These are phyloP conservation scores for Therioaphis trifolii DNA, from an alignment of 2,888 invertebrate species.

Conservation along the genomic window DNA sequence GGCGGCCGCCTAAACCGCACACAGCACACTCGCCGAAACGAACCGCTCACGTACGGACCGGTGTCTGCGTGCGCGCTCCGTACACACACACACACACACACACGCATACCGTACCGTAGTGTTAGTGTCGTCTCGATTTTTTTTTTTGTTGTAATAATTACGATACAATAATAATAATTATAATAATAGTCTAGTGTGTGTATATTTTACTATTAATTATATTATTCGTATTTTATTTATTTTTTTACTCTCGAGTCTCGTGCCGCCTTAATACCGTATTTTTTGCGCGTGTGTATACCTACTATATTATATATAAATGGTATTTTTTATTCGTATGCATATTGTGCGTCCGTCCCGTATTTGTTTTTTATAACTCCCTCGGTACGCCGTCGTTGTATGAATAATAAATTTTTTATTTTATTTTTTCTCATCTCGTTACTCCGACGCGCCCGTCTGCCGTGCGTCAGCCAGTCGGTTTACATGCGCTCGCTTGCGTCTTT, in stretches of 20 bases:
- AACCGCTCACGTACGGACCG: slow-evolving; percentile 61
- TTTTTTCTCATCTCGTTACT: background rate
- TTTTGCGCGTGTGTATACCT: background rate
- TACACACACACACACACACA: background rate
- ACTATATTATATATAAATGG: no score
- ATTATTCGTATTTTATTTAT: background rate
- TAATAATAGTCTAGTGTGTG: background rate
- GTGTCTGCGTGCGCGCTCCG: slow-evolving; percentile 43
- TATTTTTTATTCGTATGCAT: background rate
- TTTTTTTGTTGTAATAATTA: no score
- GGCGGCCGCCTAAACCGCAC: slow-evolving; percentile 55
- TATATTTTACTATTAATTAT: background rate
- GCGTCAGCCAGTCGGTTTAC: background rate
- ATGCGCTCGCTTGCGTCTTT: background rate
- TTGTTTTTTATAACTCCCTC: no score
- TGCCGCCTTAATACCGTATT: background rate
- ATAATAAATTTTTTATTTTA: background rate
- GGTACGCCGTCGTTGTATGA: background rate
- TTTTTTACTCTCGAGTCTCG: no score
- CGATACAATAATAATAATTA: no score
- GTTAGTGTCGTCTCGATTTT: background rate
- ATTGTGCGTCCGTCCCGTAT: background rate
- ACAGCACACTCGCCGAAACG: slow-evolving; percentile 62
- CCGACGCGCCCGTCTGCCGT: background rate
- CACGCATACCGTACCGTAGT: background rate